Percentiles rank a stretch among this genome's conserved stretches.
Conservation (phyloP, 2,113 vertebrate species). For the Climacteris rufus region DNA sequence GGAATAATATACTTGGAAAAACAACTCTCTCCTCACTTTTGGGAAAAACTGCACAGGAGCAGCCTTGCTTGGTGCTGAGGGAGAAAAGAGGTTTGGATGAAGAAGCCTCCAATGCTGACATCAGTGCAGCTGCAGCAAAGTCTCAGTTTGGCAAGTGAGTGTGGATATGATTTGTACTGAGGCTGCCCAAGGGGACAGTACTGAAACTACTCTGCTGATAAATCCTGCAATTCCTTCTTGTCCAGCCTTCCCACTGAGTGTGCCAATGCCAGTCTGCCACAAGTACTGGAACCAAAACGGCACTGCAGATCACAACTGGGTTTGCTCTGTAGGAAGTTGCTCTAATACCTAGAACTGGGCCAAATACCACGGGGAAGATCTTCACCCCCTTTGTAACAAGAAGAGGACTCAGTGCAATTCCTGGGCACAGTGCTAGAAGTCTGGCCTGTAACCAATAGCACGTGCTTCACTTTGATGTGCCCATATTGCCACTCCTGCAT, state of each 20-base stretch:
- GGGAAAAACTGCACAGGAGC: background rate
- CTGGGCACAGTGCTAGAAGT: background rate
- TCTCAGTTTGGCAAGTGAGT: background rate
- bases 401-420: background rate
- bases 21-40: background rate
- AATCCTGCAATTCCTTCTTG: background rate
- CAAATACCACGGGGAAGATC: background rate
- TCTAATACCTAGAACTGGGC: background rate
- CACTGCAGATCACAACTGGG: background rate
- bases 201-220: background rate
- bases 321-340: background rate
- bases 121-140: background rate
- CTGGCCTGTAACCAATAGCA: background rate
- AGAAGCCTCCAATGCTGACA: background rate
- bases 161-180: background rate
- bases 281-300: background rate
- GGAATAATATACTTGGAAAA: background rate
- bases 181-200: background rate
- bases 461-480: background rate
- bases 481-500: background rate
- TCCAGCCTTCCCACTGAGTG: background rate
- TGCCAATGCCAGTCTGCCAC: background rate
- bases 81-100: background rate
- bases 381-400: background rate
- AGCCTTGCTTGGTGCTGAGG: background rate